A percentile compares a stretch with the other conserved stretches of the same genome.
Evolutionary conservation across 2,888 invertebrate genomes (phyloP).

Genomic region (Phania funesta): DNA sequence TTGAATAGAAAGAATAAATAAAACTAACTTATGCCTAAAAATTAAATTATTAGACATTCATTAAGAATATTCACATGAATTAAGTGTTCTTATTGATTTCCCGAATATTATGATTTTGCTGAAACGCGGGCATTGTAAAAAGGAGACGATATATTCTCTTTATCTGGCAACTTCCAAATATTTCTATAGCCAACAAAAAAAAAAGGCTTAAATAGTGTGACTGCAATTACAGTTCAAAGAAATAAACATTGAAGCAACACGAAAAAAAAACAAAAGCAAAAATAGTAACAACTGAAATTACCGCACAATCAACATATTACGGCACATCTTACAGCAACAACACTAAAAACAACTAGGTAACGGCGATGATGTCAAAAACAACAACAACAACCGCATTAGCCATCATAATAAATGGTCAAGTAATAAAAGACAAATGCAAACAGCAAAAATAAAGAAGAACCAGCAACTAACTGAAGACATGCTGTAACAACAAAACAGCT

Average conservation of each 20-base stretch:
- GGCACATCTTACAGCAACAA: constrained; percentile 54
- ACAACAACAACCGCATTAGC: constrained; percentile 47
- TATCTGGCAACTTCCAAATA: not conserved
- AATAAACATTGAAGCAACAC: constrained; percentile 47
- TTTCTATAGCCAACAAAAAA: not conserved
- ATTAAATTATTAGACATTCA: too few species aligned
- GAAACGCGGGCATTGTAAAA: too few species aligned
- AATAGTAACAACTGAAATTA: constrained; percentile 53
- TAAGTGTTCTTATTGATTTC: too few species aligned
- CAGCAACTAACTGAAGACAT: constrained; percentile 39
- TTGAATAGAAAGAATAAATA: too few species aligned
- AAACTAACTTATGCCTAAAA: too few species aligned
- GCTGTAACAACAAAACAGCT: constrained; percentile 42
- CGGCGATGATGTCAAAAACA: constrained; percentile 21
- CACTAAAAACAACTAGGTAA: constrained; percentile 23
- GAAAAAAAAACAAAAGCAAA: constrained; percentile 26
- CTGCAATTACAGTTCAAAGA: constrained; percentile 64
- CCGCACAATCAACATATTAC: constrained; percentile 63
- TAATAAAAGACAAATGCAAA: constrained; percentile 21
- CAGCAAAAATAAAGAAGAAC: not conserved
- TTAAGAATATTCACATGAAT: too few species aligned
- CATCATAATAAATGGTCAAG: constrained; percentile 66
- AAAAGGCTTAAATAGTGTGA: constrained; percentile 39
- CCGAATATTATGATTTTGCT: too few species aligned
- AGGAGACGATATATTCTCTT: not conserved